Conservation (phyloP, 2,797 vertebrate species). For the Tinamus major region DNA sequence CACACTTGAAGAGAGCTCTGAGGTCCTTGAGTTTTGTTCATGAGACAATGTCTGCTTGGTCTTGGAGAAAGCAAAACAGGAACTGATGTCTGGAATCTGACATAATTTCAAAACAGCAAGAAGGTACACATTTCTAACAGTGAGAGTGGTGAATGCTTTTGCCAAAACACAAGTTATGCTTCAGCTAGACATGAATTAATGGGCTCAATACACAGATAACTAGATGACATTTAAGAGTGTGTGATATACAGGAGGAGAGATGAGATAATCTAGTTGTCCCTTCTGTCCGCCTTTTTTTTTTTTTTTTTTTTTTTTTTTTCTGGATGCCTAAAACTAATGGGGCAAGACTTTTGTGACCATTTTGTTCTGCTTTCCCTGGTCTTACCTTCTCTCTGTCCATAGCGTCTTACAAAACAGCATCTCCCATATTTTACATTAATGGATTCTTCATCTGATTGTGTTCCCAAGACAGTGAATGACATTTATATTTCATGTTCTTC, state of each 20-base stretch:
- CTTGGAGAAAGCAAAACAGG: background rate
- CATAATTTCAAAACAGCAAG: background rate
- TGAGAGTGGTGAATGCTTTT: background rate
- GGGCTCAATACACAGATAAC: background rate
- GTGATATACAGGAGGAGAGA: background rate
- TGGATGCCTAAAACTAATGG: background rate
- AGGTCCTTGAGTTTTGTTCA: background rate
- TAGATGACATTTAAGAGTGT: background rate
- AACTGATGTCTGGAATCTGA: background rate
- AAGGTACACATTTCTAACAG: background rate
- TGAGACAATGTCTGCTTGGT: background rate
- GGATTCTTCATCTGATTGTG: background rate
- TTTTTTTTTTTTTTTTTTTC: background rate
- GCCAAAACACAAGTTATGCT: background rate
- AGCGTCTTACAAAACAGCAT: background rate
- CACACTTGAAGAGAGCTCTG: background rate
- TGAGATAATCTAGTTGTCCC: background rate
- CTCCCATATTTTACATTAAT: background rate
- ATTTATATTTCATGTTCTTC: background rate
- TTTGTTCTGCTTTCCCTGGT: background rate
- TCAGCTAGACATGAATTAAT: background rate
- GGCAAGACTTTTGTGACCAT: background rate
- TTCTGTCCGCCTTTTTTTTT: background rate
- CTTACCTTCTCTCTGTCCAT: background rate
- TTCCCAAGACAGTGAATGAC: background rate